Conservation (phyloP, 2,113 vertebrate species). For the Hypomesus transpacificus region DNA sequence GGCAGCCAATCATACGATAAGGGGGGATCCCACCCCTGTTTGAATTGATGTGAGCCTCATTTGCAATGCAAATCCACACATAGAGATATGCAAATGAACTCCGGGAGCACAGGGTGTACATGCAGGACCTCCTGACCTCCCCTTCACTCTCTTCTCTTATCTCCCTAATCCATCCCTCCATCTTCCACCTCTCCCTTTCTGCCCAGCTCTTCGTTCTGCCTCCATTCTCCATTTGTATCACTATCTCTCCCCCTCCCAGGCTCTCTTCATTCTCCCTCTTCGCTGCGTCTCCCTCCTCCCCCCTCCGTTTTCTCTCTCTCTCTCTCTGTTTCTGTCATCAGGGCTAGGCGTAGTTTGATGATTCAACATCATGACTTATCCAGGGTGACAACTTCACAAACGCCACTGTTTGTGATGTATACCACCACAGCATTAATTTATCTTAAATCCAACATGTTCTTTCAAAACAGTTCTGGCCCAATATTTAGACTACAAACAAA, state of each 20-base stretch:
- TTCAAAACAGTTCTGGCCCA: too few species aligned
- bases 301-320: too few species aligned
- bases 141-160: neutral
- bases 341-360: too few species aligned
- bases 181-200: neutral
- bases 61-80: slow-evolving; percentile 1
- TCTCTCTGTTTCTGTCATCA: too few species aligned
- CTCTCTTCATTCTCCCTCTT: neutral
- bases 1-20: neutral
- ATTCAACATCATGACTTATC: too few species aligned
- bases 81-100: slow-evolving; percentile 1
- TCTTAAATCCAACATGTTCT: too few species aligned
- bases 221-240: neutral
- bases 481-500: too few species aligned
- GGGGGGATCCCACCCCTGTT: neutral
- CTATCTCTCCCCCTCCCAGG: too few species aligned
- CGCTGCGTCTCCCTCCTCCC: too few species aligned
- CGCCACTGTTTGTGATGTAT: too few species aligned
- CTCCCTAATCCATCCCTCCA: neutral
- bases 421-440: too few species aligned
- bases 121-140: neutral
- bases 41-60: neutral
- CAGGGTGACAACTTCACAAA: too few species aligned
- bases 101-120: neutral
- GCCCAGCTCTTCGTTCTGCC: neutral